Evolutionary conservation across 2,113 vertebrate genomes (phyloP), one percentile per base, ranked within the genome.

Genomic region (Siniperca chuatsi): DNA sequence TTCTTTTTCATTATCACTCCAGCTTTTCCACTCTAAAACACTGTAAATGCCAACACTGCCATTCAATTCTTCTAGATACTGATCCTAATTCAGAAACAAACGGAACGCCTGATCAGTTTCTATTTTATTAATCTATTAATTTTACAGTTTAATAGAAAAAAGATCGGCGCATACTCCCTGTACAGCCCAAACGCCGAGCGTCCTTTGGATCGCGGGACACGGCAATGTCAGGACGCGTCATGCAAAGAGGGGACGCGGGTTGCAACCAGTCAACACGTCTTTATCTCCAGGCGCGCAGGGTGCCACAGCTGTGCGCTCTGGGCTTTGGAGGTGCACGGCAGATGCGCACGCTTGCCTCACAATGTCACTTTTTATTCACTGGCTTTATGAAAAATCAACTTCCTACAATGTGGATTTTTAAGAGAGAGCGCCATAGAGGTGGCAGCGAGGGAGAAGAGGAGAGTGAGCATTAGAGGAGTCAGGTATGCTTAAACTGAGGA

Each of bases 221-320:
- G 33, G 64, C 76, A 69, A 87, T 87, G 92, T 93, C 90, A 89
- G 81, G 82, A 76, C 77, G 79, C 92, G 82, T 90, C 88, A 89
- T 4, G 87, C 62, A 70, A 16, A 42, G 55, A 82, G 70, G 66
- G 61, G 78, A 89, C 78, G 76, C 89, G 69, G 71, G 44, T 72
- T 74, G 60, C 78, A 60, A 86, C 87, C 84, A 88, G 87, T 87
- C 86, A 81, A 89, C 83, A 81, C 79, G 68, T 80, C 88, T 86
- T 80, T 84, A 77, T 89, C 87, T 89, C 81, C 69, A 65, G 91
- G 90, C 85, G 69, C 88, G 79, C 82, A 15, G 78, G 54, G 81
- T 70, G 79, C 83, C 88, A 82, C 93, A 93, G 93, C 93, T 94
- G 93, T 87, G 93, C 92, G 92, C 91, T 90, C 81, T 55, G 75